Conservation (phyloP, 2,113 vertebrate genomes). For the Ivindomyrus marchei region DNA sequence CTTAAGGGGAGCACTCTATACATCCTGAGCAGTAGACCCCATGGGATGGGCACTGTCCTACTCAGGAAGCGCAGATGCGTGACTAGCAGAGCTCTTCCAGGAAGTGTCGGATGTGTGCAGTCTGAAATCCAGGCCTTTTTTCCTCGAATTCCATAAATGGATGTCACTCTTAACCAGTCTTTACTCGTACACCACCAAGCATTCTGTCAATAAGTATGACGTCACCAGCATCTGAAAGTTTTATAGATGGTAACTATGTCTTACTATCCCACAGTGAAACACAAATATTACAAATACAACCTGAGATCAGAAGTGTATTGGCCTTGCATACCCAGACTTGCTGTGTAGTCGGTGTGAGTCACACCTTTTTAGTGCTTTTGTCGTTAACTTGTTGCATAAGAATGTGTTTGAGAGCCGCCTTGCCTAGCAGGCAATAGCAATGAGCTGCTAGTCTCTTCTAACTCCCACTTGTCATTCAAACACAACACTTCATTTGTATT, state of each 20-base stretch:
- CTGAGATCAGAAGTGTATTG: not conserved
- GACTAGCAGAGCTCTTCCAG: not conserved
- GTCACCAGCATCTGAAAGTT: not conserved
- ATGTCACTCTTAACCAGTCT: not conserved
- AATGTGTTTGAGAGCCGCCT: conserved; percentile 4
- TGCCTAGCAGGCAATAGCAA: not conserved
- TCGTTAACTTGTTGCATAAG: conserved; percentile 4
- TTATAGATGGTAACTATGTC: not conserved
- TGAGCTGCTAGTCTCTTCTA: not conserved
- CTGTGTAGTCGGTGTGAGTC: not conserved
- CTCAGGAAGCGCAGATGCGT: not conserved
- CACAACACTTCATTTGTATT: conserved; percentile 3
- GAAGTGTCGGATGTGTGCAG: not conserved
- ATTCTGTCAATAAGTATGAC: not conserved
- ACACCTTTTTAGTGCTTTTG: not conserved
- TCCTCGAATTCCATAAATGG: not conserved
- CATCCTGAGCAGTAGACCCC: not conserved
- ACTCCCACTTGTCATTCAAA: not conserved
- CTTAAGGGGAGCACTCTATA: not conserved
- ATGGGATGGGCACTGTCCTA: not conserved
- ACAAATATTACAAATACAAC: not conserved
- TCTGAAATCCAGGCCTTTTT: not conserved
- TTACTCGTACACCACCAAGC: not conserved
- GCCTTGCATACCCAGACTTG: not conserved
- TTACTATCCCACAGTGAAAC: not conserved